Evolutionary conservation across 1,140 invertebrate species (phyloP).

Genomic region (Drosophila guanche): DNA sequence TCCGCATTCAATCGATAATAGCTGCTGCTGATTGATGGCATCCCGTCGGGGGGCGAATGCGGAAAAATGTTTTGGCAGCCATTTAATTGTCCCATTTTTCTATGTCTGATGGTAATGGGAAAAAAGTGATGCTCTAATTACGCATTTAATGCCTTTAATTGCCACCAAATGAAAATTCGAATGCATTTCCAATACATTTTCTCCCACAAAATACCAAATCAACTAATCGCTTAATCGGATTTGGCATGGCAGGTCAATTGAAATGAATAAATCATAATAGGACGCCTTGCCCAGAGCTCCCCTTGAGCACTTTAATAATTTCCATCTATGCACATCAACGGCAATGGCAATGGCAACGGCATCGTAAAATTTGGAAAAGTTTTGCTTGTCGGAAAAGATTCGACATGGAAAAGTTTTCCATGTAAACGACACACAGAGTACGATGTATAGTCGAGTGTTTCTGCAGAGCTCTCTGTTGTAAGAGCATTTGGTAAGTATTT

Average conservation of each 20-base stretch:
- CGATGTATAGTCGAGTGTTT: slow-evolving; percentile 29
- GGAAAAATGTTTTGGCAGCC: slow-evolving; percentile 7
- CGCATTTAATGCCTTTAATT: slow-evolving; percentile 34
- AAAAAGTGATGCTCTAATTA: slow-evolving; percentile 19
- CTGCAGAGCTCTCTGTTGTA: not conserved
- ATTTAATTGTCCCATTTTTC: slow-evolving; percentile 22
- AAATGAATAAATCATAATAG: slow-evolving; percentile 20
- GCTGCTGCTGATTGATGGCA: slow-evolving; percentile 29
- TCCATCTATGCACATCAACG: slow-evolving; percentile 6
- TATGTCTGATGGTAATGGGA: slow-evolving; percentile 6
- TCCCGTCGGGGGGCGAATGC: slow-evolving; percentile 5
- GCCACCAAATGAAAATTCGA: slow-evolving; percentile 11
- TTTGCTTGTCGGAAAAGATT: slow-evolving; percentile 54
- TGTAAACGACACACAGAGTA: slow-evolving; percentile 47
- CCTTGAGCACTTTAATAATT: slow-evolving; percentile 31
- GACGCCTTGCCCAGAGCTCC: not conserved
- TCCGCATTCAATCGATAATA: slow-evolving; percentile 7
- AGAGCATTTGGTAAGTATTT: slow-evolving; percentile 26
- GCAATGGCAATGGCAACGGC: slow-evolving; percentile 11
- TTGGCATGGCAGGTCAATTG: slow-evolving; percentile 34
- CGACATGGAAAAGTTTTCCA: slow-evolving; percentile 63
- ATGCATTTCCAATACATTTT: slow-evolving; percentile 6
- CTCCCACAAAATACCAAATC: slow-evolving; percentile 26
- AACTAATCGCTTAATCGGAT: slow-evolving; percentile 37
- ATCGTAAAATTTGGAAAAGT: slow-evolving; percentile 56